phyloP scores from a whole-genome alignment of 1,140 invertebrate species.

The Lepidotrigona ventralis region DNA sequence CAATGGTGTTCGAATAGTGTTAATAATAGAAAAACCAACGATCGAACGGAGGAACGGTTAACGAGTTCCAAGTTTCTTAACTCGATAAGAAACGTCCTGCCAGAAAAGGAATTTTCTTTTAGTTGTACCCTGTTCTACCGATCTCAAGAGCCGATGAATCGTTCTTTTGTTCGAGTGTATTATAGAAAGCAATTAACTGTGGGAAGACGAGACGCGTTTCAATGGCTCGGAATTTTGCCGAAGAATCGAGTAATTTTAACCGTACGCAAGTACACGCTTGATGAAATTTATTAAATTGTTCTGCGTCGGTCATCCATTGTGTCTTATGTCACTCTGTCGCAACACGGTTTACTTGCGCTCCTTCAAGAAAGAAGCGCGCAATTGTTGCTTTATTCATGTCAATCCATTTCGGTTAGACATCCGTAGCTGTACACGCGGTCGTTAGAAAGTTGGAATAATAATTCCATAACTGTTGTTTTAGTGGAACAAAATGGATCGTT shows the following conservation, averaged over 20 bases:
- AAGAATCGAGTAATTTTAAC: slow-evolving; percentile 18
- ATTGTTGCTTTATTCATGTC: background rate
- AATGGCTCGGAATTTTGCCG: background rate
- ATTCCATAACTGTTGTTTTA: too few species aligned
- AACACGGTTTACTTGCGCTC: too few species aligned
- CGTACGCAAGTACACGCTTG: background rate
- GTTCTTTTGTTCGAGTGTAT: background rate
- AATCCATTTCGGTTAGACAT: background rate
- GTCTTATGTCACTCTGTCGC: background rate
- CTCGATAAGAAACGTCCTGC: background rate
- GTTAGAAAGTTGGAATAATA: background rate
- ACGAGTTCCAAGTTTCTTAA: background rate
- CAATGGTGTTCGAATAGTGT: too few species aligned
- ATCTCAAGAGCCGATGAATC: background rate
- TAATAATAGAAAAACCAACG: background rate
- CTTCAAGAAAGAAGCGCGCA: background rate
- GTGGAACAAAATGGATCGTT: background rate
- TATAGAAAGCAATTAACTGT: slow-evolving; percentile 5
- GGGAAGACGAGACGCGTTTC: background rate
- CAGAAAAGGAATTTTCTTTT: background rate
- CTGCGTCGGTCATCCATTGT: background rate
- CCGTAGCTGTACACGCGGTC: background rate
- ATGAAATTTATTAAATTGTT: slow-evolving; percentile 28
- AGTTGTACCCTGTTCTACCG: background rate
- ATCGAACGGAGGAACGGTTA: background rate